Conservation (phyloP, 2,888 invertebrate species). For the Gnatocerus cornutus region DNA sequence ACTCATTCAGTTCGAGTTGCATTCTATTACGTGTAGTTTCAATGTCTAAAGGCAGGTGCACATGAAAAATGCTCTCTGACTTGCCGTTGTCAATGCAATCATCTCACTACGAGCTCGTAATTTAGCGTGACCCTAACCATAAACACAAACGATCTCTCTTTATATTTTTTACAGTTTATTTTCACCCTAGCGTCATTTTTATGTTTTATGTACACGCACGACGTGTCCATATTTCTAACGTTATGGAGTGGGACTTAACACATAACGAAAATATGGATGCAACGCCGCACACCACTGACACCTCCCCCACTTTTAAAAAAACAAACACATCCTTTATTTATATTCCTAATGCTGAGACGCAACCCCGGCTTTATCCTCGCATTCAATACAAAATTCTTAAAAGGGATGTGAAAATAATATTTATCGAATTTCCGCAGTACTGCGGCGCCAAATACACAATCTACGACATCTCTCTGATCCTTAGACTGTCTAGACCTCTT, state of each 20-base stretch:
- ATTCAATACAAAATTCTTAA: conserved; percentile 11
- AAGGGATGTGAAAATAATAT: conserved; percentile 16
- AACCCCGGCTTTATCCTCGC: conserved; percentile 10
- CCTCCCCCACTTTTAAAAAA: conserved; percentile 24
- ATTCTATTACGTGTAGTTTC: conserved; percentile 44
- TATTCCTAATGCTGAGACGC: conserved; percentile 20
- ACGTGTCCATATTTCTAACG: conserved; percentile 48
- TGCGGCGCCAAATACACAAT: conserved; percentile 13
- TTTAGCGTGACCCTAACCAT: conserved; percentile 54
- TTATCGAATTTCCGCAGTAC: conserved; percentile 7
- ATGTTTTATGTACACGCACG: conserved; percentile 58
- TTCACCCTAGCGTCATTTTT: conserved; percentile 56
- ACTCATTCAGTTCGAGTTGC: conserved; percentile 44
- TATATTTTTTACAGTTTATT: conserved; percentile 58
- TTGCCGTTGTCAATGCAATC: conserved; percentile 49
- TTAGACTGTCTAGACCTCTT: conserved; percentile 6
- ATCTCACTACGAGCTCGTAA: conserved; percentile 53
- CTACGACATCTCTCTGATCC: conserved; percentile 7
- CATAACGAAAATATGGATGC: conserved; percentile 43
- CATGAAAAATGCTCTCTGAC: conserved; percentile 1
- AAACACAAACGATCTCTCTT: conserved; percentile 55
- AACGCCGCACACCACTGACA: conserved; percentile 18
- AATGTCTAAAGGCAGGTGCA: conserved; percentile 10
- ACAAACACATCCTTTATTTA: conserved; percentile 40
- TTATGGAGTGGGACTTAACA: conserved; percentile 45